Evolutionary conservation across 2,797 vertebrate species (phyloP).

Genomic region (Clarias laeviceps): DNA sequence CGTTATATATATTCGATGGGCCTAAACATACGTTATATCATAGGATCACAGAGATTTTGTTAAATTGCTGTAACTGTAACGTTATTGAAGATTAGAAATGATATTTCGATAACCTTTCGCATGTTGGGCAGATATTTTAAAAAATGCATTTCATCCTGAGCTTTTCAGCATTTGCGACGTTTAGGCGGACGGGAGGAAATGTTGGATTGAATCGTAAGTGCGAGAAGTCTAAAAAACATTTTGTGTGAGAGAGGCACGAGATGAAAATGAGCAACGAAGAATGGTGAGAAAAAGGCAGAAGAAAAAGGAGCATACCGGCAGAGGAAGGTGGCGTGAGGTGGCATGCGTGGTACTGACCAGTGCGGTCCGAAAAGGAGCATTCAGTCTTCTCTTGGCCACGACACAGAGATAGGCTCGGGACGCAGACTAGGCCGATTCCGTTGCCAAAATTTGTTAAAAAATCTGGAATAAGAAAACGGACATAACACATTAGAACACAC

Average conservation of each 20-base stretch:
- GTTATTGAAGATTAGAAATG: not conserved
- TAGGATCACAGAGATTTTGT: not conserved
- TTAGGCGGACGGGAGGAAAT: slow-evolving; percentile 4
- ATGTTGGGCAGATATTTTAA: not conserved
- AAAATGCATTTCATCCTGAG: slow-evolving; percentile 9
- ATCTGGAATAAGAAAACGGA: slow-evolving; percentile 67
- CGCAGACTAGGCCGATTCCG: slow-evolving; percentile 70
- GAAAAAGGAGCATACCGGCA: slow-evolving; percentile 68
- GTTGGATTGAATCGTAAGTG: slow-evolving; percentile 3
- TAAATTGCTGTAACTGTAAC: not conserved
- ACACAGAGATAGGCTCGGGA: slow-evolving; percentile 72
- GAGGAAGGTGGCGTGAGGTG: slow-evolving; percentile 61
- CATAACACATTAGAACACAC: slow-evolving; percentile 61
- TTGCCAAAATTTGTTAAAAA: slow-evolving; percentile 50
- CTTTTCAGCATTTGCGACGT: not conserved
- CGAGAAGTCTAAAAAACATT: not conserved
- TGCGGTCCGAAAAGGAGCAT: slow-evolving; percentile 59
- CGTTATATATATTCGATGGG: not conserved
- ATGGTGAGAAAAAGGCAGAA: slow-evolving; percentile 42
- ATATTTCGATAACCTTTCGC: not conserved
- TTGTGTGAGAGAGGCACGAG: not conserved
- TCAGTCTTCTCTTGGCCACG: slow-evolving; percentile 70
- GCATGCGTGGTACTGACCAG: slow-evolving; percentile 52
- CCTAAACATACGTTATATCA: slow-evolving; percentile 4
- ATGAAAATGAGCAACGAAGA: slow-evolving; percentile 26